phyloP scores from a whole-genome alignment of 2,797 vertebrate genomes.

The Coregonus suidteri region DNA sequence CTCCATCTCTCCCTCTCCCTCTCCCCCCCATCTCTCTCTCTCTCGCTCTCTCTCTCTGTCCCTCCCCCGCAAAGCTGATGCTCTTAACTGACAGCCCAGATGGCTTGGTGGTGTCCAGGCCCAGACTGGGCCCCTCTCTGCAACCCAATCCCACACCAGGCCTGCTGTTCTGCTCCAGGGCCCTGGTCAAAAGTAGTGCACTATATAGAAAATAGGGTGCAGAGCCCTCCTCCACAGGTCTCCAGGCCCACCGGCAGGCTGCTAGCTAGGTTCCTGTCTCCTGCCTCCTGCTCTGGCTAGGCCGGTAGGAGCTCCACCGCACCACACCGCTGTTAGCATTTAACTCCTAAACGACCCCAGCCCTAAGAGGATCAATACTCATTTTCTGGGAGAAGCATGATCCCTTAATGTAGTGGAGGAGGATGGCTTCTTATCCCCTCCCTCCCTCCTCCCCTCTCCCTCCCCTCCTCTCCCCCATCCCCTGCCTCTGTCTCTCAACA shows the following conservation, averaged over 20 bases:
- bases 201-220: conserved; percentile 14
- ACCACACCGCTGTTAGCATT: conserved; percentile 70
- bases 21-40: conserved; percentile 14
- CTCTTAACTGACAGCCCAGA: conserved; percentile 67
- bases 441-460: conserved; percentile 24
- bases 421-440: conserved; percentile 62
- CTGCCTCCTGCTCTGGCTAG: conserved; percentile 15
- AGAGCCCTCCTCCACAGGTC: conserved; percentile 20
- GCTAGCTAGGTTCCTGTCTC: neutral
- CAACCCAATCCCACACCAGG: conserved; percentile 51
- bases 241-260: conserved; percentile 11
- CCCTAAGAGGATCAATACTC: conserved; percentile 84
- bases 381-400: conserved; percentile 82
- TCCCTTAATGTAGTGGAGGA: conserved; percentile 81
- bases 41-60: conserved; percentile 18
- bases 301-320: conserved; percentile 43
- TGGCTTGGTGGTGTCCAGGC: conserved; percentile 48
- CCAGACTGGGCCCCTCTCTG: conserved; percentile 28
- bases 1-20: neutral
- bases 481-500: conserved; percentile 49
- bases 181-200: neutral
- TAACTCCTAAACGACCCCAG: conserved; percentile 82
- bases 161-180: conserved; percentile 29
- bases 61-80: conserved; percentile 49
- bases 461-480: too few relatives aligned